A percentile compares a stretch with the other conserved stretches of the same genome.
Evolutionary conservation across 2,113 vertebrate genomes (phyloP).

Genomic region (Spheniscus mendiculus): DNA sequence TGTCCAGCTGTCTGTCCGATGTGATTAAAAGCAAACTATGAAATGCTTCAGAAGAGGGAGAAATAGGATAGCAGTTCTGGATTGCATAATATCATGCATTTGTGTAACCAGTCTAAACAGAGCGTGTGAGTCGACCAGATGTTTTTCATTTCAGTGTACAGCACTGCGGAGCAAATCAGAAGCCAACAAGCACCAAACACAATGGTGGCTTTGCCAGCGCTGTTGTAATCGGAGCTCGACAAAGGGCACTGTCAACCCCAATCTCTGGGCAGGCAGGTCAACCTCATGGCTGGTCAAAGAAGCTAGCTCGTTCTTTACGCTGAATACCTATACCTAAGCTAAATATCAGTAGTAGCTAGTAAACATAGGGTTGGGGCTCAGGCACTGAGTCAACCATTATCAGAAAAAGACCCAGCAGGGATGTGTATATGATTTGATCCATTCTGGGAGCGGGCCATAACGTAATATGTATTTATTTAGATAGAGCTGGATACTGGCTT

Average conservation of each 20-base stretch:
- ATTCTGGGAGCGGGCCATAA: background rate
- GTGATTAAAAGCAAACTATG: slow-evolving; percentile 60
- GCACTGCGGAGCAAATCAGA: slow-evolving; percentile 28
- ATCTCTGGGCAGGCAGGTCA: background rate
- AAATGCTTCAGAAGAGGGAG: slow-evolving; percentile 44
- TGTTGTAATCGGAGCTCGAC: slow-evolving; percentile 32
- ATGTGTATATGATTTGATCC: background rate
- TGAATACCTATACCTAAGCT: background rate
- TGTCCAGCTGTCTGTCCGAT: background rate
- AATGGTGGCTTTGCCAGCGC: background rate
- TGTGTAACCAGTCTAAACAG: slow-evolving; percentile 65
- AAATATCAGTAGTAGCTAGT: background rate
- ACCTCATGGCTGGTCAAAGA: background rate
- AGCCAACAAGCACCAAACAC: slow-evolving; percentile 41
- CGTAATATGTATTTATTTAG: background rate
- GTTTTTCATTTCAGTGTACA: slow-evolving; percentile 68
- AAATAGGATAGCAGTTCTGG: slow-evolving; percentile 17
- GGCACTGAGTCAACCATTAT: background rate
- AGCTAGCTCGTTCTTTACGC: background rate
- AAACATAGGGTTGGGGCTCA: background rate
- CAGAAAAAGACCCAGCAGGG: background rate
- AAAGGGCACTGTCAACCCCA: background rate
- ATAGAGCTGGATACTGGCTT: background rate
- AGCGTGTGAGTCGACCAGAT: slow-evolving; percentile 55
- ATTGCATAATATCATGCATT: slow-evolving; percentile 62